Evolutionary conservation across 2,888 invertebrate genomes (phyloP), one percentile per base, ranked within the genome.

Genomic region (Tortricodes alternella): DNA sequence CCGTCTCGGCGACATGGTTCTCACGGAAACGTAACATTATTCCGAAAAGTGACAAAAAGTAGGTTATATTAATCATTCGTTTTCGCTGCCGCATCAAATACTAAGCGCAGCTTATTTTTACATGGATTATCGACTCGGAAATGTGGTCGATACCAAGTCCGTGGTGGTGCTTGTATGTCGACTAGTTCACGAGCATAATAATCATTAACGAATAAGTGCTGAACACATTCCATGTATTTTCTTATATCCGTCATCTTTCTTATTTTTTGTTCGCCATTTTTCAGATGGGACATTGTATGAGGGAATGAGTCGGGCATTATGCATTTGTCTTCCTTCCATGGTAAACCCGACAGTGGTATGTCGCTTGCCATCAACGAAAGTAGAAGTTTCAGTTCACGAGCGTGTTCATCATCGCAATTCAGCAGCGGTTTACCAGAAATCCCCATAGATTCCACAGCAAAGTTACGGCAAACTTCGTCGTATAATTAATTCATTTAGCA

Each of bases 271-370:
- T 34, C 34, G 5, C 13, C 34, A 15, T 3, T 5, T 23, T 23
- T 32, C 11, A 32, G 32, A 13, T 13, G 32, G n/a, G 32, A 32
- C 32, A 32, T 32, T 11, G 32, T 48, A 41, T 58, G 21, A 43
- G 58, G 52, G 37, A 58, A 49, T 18, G 52, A 27, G 37, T 44
- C 32, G 53, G 53, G 50, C 50, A 50, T 38, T 35, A 23, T 46
- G 27, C 58, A 46, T 2, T 53, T 44, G 0, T 16, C 8, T 21
- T 65, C 58, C 18, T 56, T 62, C 70, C 70, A 68, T 0, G 68
- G 70, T 16, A 70, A 37, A n/a, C 0, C 67, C 66, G 3, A 67
- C 65, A 16, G n/a, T n/a, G n/a, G n/a, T n/a, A n/a, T 63, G 24
- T 66, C 70, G 66, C 5, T 60, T 46, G 52, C 8, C 43, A 7